Percentiles rank a stretch among this genome's conserved stretches.
Evolutionary conservation across 2,888 invertebrate genomes (phyloP).

Genomic region (Dioctria rufipes): DNA sequence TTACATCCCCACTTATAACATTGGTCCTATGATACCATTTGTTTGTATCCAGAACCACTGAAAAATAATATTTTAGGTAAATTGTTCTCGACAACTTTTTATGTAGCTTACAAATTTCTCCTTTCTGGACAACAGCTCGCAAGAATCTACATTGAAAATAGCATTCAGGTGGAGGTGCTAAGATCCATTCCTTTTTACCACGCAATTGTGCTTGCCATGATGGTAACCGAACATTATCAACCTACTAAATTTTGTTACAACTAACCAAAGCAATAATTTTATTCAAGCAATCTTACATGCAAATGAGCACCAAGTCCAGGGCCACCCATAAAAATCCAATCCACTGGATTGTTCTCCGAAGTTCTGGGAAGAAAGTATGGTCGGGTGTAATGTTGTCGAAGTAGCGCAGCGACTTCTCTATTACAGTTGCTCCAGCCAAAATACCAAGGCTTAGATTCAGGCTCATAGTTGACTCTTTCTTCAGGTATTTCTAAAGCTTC

Average conservation of each 20-base stretch:
- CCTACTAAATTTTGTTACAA: conserved; percentile 73
- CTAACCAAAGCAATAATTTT: conserved; percentile 9
- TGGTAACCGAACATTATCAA: conserved; percentile 93
- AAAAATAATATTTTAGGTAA: conserved; percentile 62
- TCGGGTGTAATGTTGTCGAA: conserved; percentile 84
- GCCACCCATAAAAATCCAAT: conserved; percentile 98
- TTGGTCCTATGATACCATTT: conserved; percentile 95
- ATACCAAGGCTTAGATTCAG: conserved; percentile 74
- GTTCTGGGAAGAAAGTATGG: conserved; percentile 92
- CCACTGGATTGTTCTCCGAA: conserved; percentile 90
- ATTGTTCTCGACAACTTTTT: background rate
- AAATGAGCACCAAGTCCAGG: conserved; percentile 95
- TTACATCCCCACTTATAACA: conserved; percentile 89
- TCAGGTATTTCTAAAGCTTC: conserved; percentile 88
- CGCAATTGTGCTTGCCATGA: conserved; percentile 98
- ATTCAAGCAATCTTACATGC: conserved; percentile 79
- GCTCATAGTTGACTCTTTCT: conserved; percentile 75
- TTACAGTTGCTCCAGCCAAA: conserved; percentile 95
- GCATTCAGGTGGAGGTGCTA: conserved; percentile 95
- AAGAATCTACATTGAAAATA: conserved; percentile 78
- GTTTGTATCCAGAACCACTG: conserved; percentile 95
- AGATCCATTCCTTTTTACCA: conserved; percentile 89
- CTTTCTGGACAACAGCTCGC: conserved; percentile 81
- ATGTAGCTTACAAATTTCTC: conserved; percentile 84
- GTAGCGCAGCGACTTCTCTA: conserved; percentile 81